A percentile compares a stretch with the other conserved stretches of the same genome.
Conservation (phyloP, 1,140 invertebrate species). For the Muscidifurax raptorellus region DNA sequence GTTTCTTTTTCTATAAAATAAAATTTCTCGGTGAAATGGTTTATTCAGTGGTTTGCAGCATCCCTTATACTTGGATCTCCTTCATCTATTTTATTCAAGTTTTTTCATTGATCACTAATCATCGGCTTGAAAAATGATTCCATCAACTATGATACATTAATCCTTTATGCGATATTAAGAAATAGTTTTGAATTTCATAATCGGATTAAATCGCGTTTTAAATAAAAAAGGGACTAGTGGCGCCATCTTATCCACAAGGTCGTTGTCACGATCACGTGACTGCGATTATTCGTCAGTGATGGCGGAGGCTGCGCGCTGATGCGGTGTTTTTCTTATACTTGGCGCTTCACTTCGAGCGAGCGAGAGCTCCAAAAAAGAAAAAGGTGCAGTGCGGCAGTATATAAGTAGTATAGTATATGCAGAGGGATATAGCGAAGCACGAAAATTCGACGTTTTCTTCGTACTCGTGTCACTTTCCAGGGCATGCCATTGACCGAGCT, state of each 20-base stretch:
- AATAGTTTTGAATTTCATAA: background rate
- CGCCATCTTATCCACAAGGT: background rate
- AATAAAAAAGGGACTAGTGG: background rate
- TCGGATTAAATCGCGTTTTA: background rate
- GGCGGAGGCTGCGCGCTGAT: background rate
- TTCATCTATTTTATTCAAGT: background rate
- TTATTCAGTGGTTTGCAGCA: background rate
- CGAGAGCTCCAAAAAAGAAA: constrained; percentile 6
- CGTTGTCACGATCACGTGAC: background rate
- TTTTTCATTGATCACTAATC: no score
- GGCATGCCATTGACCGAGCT: background rate
- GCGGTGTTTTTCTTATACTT: background rate
- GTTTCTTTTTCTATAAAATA: constrained; percentile 38
- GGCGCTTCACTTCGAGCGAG: background rate
- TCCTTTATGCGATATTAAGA: background rate
- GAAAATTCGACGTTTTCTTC: constrained; percentile 36
- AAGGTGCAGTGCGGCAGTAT: background rate
- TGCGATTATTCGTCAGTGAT: background rate
- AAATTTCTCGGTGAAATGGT: constrained; percentile 29
- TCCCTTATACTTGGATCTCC: background rate
- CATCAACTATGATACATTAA: background rate
- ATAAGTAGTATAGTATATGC: background rate
- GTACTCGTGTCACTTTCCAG: constrained; percentile 10
- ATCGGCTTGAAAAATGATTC: no score
- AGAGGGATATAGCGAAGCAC: background rate